Evolutionary conservation across 2,888 invertebrate genomes (phyloP).

Genomic region (Acrobasis consociella): DNA sequence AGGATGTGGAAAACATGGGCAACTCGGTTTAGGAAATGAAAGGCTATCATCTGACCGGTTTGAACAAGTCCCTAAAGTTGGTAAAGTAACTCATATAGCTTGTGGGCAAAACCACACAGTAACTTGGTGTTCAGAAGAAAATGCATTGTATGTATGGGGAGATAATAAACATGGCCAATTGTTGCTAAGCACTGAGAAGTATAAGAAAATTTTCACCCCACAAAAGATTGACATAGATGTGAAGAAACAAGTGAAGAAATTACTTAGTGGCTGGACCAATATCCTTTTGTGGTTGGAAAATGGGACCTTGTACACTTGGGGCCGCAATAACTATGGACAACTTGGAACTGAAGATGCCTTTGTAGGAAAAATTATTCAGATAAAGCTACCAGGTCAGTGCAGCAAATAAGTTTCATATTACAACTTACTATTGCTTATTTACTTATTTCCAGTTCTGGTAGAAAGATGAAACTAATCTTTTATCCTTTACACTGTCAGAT

Average conservation of each 20-base stretch:
- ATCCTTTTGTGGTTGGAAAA: slow-evolving; percentile 84
- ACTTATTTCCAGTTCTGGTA: too few relatives aligned
- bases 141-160: slow-evolving; percentile 89
- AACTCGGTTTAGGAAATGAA: slow-evolving; percentile 83
- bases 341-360: slow-evolving; percentile 78
- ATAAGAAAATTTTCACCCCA: slow-evolving; percentile 75
- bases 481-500: too few relatives aligned
- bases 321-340: slow-evolving; percentile 91
- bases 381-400: slow-evolving; percentile 65
- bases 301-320: slow-evolving; percentile 88
- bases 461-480: too few relatives aligned
- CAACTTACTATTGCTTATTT: too few relatives aligned
- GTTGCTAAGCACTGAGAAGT: slow-evolving; percentile 80
- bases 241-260: slow-evolving; percentile 78
- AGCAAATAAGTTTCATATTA: too few relatives aligned
- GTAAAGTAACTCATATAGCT: slow-evolving; percentile 84
- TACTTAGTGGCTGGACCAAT: slow-evolving; percentile 91
- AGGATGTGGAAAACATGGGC: slow-evolving; percentile 87
- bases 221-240: slow-evolving; percentile 81
- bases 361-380: slow-evolving; percentile 56
- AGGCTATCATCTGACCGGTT: slow-evolving; percentile 64
- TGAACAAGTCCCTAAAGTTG: slow-evolving; percentile 79
- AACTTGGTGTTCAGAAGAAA: slow-evolving; percentile 78
- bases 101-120: slow-evolving; percentile 93
- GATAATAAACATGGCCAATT: slow-evolving; percentile 93